phyloP scores from a whole-genome alignment of 2,113 vertebrate genomes.

The Paramisgurnus dabryanus region DNA sequence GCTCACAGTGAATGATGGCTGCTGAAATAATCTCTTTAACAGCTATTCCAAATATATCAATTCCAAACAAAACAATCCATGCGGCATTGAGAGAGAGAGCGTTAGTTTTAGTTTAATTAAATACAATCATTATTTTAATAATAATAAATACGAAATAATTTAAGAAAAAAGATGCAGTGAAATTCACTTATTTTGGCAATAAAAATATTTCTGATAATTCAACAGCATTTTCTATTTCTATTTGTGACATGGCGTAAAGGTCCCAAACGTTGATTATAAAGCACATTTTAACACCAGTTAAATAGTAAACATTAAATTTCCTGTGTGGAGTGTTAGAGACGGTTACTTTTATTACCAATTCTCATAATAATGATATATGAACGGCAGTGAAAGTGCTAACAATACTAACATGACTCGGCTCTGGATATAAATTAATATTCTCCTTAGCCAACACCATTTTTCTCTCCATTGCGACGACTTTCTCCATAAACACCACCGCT shows the following conservation, averaged over 20 bases:
- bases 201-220: not conserved
- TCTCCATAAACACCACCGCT: not conserved
- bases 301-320: slow-evolving; percentile 74
- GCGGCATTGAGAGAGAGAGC: slow-evolving; percentile 59
- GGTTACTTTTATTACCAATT: slow-evolving; percentile 70
- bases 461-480: slow-evolving; percentile 46
- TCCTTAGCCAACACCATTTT: slow-evolving; percentile 44
- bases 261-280: slow-evolving; percentile 69
- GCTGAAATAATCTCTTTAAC: slow-evolving; percentile 42
- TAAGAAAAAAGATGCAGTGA: not conserved
- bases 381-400: slow-evolving; percentile 36
- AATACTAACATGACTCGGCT: slow-evolving; percentile 62
- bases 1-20: slow-evolving; percentile 32
- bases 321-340: slow-evolving; percentile 70
- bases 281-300: slow-evolving; percentile 75
- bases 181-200: not conserved
- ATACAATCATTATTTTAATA: no score
- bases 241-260: not conserved
- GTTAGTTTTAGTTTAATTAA: not conserved
- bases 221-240: not conserved
- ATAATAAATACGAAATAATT: not conserved
- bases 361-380: slow-evolving; percentile 64
- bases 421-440: slow-evolving; percentile 22
- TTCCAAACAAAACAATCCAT: slow-evolving; percentile 39
- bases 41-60: slow-evolving; percentile 28